Base-by-base conservation (phyloP, 2,888 invertebrate species). In the Oasisia sp. region DNA sequence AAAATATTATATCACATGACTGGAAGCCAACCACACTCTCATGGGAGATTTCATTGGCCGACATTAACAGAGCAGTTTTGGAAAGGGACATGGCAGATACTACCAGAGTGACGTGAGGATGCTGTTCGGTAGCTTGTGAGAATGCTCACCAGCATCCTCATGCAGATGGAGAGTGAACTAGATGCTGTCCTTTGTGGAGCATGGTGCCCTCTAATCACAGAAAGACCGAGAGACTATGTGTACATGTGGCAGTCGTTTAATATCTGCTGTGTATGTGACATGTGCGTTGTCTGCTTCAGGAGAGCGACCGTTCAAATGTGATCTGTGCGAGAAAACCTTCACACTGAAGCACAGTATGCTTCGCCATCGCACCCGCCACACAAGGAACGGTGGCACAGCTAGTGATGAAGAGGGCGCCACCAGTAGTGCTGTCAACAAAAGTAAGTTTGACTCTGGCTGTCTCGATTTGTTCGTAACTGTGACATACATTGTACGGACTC, bases 321-420 rank as follows among this genome's bases (percentile, higher is more conserved):
- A 98, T 96, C 97, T 98, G 90, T 99, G 99, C 96, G 97, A 98
- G 89, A 97, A 98, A 9, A 97, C 98, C 93, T 99, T 99, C 97
- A 99, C 99, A 0, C 97, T 99, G 91, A 99, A 99, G 95, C 99
- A 99, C 97, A 98, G 98, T 96, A 99, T 99, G 99, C 97, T 99
- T 94, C 97, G 99, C 0, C 99, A 99, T 96, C 97, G 98, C 94
- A 98, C 98, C 97, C 99, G 98, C 96, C 99, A 99, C 93, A 27
- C 74, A n/a, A 74, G n/a, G 74, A 89, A 91, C 8, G 92, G 91
- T n/a, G 74, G 91, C 9, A 94, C 94, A 56, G 94, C 94, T n/a
- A 94, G 94, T 45, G 95, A 95, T 92, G 95, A 95, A 50, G 95
- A 95, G 32, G 95, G n/a, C 32, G 32, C 74, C 74, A 74, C 74